phyloP scores from a whole-genome alignment of 2,888 invertebrate genomes.

The Diogma glabrata region DNA sequence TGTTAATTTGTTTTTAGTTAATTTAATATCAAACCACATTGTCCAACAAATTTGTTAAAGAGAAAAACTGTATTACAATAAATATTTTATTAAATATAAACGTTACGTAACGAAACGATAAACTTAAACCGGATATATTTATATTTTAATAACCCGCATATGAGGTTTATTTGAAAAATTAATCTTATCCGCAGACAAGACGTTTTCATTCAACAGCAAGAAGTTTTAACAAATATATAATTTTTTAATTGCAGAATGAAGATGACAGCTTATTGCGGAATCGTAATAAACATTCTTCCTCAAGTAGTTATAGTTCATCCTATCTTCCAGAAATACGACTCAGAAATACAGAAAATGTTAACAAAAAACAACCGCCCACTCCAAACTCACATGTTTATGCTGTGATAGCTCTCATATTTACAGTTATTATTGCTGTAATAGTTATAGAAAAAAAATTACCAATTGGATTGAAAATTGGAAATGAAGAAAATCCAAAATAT shows the following conservation, averaged over 20 bases:
- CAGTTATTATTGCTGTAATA: conserved; percentile 42
- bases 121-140: too few species aligned
- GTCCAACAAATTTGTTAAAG: too few species aligned
- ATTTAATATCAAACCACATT: too few species aligned
- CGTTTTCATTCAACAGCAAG: too few species aligned
- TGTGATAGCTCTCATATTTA: conserved; percentile 40
- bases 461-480: conserved; percentile 34
- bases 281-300: background rate
- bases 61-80: too few species aligned
- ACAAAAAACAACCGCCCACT: conserved; percentile 27
- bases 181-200: too few species aligned
- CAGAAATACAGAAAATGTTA: background rate
- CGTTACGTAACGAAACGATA: too few species aligned
- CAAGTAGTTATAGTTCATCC: background rate
- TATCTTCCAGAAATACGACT: conserved; percentile 1
- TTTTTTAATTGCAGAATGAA: conserved; percentile 3
- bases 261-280: conserved; percentile 4
- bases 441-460: conserved; percentile 49
- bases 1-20: too few species aligned
- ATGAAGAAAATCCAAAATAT: conserved; percentile 15
- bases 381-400: conserved; percentile 40
- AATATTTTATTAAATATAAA: too few species aligned
- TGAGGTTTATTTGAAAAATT: too few species aligned
- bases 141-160: too few species aligned
- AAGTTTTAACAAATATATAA: too few species aligned